Conservation (phyloP, 2,797 vertebrate genomes). For the Halcyon leucocephala region DNA sequence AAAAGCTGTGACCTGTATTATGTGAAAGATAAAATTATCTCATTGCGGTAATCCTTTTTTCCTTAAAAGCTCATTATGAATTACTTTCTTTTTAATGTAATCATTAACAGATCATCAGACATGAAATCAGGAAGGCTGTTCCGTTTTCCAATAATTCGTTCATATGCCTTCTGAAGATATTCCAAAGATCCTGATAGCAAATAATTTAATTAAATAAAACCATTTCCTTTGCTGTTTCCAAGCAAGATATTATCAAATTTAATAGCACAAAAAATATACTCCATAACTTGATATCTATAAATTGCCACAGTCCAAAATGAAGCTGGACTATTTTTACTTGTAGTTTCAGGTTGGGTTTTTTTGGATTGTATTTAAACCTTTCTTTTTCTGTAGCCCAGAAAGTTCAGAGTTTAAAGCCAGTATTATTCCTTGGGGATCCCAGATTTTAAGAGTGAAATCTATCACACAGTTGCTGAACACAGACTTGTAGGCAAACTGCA, state of each 20-base stretch:
- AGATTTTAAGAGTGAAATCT: not conserved
- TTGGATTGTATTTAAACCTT: not conserved
- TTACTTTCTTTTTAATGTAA: not conserved
- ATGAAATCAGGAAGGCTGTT: not conserved
- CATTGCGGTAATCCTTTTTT: not conserved
- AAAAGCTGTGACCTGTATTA: not conserved
- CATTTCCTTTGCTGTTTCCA: conserved; percentile 36
- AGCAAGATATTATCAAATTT: conserved; percentile 20
- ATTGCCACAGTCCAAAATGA: not conserved
- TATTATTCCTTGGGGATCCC: not conserved
- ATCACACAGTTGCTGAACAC: not conserved
- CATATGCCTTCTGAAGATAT: conserved; percentile 1
- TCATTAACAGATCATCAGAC: conserved; percentile 13
- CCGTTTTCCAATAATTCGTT: conserved; percentile 35
- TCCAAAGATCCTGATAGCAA: not conserved
- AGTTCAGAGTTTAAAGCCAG: not conserved
- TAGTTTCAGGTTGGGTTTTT: not conserved
- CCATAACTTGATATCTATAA: not conserved
- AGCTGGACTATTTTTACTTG: not conserved
- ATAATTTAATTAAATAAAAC: conserved; percentile 40
- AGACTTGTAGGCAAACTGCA: not conserved
- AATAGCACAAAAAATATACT: conserved; percentile 13
- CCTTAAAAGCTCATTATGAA: not conserved
- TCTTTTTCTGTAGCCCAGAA: not conserved
- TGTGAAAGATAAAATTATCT: not conserved